phyloP scores from a whole-genome alignment of 2,888 invertebrate genomes.

The Caenorhabditis parvicauda region DNA sequence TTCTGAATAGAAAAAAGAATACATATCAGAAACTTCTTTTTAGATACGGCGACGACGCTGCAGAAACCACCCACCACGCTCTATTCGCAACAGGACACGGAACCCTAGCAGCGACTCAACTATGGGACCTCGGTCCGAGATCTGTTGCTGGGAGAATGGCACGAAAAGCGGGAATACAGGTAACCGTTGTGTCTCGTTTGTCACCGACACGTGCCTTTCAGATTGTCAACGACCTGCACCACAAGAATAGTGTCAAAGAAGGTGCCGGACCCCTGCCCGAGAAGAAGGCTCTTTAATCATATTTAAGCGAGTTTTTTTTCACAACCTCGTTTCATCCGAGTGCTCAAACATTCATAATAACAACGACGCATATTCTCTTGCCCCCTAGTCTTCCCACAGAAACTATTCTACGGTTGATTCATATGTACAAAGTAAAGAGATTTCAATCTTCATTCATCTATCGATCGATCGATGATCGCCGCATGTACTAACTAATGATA shows the following conservation, averaged over 20 bases:
- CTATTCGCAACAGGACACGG: constrained; percentile 75
- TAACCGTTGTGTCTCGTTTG: constrained; percentile 39
- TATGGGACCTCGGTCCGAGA: constrained; percentile 74
- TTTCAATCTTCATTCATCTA: no score
- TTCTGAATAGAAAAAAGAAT: background rate
- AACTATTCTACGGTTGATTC: no score
- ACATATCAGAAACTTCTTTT: background rate
- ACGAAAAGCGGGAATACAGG: constrained; percentile 71
- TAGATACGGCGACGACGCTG: constrained; percentile 75
- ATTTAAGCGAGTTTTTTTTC: no score
- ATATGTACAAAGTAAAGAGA: no score
- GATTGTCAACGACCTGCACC: constrained; percentile 25
- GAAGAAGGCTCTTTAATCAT: constrained; percentile 14
- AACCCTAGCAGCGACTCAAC: constrained; percentile 71
- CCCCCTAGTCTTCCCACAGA: background rate
- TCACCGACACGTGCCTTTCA: background rate
- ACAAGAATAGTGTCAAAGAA: background rate
- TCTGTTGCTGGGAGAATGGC: constrained; percentile 72
- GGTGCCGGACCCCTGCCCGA: constrained; percentile 4
- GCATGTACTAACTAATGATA: no score
- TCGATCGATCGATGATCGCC: no score
- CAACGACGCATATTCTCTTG: background rate
- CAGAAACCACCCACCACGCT: constrained; percentile 72
- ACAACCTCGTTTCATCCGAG: no score
- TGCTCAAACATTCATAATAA: no score